A percentile compares a stretch with the other conserved stretches of the same genome.
These are phyloP conservation scores for Aphidoletes aphidimyza DNA, from an alignment of 2,888 invertebrate species.

Conservation along the genomic window DNA sequence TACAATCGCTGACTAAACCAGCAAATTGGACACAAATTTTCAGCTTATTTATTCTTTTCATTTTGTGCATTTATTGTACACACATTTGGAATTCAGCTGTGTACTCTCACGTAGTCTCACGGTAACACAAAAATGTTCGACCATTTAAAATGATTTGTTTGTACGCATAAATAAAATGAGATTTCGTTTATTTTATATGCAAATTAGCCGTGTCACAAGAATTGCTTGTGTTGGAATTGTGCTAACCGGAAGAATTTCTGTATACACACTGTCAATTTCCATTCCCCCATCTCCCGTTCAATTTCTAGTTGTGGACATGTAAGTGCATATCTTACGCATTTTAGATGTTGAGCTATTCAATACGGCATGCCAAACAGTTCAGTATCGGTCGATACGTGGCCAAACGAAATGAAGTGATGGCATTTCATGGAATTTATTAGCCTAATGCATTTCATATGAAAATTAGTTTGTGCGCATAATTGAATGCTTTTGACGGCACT, in stretches of 20 bases:
- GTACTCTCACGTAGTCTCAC: constrained; percentile 22
- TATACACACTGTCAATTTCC: not conserved
- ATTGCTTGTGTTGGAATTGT: not conserved
- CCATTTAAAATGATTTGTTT: not conserved
- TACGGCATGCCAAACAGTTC: not conserved
- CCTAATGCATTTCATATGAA: constrained; percentile 43
- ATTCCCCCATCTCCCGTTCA: too few relatives aligned
- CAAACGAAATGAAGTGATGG: not conserved
- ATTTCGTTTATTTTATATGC: not conserved
- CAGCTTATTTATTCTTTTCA: constrained; percentile 40
- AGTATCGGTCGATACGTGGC: not conserved
- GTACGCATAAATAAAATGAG: not conserved
- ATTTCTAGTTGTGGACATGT: not conserved
- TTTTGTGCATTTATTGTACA: constrained; percentile 20
- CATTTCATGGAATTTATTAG: not conserved
- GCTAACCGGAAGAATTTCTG: constrained; percentile 28
- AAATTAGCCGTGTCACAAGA: not conserved
- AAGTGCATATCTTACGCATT: not conserved
- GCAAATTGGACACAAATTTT: constrained; percentile 43
- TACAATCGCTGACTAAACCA: constrained; percentile 17
- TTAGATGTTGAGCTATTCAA: not conserved
- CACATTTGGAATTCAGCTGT: not conserved
- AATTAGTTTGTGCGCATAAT: constrained; percentile 26
- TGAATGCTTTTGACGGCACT: not conserved
- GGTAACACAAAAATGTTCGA: too few relatives aligned